Evolutionary conservation across 64 coral and sea anemone species (phyloP), one percentile per base, ranked within the genome.

Genomic region (Montipora foliosa): DNA sequence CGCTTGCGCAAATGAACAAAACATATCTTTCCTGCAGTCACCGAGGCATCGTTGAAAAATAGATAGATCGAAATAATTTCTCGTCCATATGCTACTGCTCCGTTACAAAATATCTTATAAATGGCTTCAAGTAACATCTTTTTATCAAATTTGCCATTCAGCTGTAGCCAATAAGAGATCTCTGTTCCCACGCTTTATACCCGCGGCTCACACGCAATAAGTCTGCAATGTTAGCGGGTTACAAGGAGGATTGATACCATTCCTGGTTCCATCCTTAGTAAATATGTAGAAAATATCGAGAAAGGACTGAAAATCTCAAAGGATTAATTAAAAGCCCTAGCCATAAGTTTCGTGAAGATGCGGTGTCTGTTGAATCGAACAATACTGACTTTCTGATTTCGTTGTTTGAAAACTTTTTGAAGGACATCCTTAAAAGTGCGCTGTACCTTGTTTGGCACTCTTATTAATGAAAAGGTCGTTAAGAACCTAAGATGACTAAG

Each of bases 21-120:
- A 79, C 77, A 79, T 79, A n/a, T 79, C 77, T 79, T 79, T 79
- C 77, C 77, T 79, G 77, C 77, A 79, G 25, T 50, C 47, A 79
- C 48, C 48, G 77, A 51, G 47, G 2, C 12, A 79, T 52, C 47
- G 77, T 79, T 79, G 77, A 79, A 79, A 79, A 79, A 79, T 79
- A 53, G 22, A 79, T 79, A 79, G 77, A 79, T 79, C 15, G 50
- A 79, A 79, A 51, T 51, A 52, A 79, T 51, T 79, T 79, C 77
- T 79, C 47, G 47, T 55, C 47, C 77, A 79, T 79, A 79, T 79
- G 77, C 77, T 52, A 79, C 77, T 6, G 46, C 47, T 79, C 77
- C 47, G 47, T 79, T 79, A 79, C 5, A 79, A 79, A 79, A n/a
- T 46, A 79, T 51, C 77, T 79, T 51, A 79, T 7, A 79, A 79